Evolutionary conservation across 2,888 invertebrate species (phyloP).

Genomic region (Hedychridium roseum): DNA sequence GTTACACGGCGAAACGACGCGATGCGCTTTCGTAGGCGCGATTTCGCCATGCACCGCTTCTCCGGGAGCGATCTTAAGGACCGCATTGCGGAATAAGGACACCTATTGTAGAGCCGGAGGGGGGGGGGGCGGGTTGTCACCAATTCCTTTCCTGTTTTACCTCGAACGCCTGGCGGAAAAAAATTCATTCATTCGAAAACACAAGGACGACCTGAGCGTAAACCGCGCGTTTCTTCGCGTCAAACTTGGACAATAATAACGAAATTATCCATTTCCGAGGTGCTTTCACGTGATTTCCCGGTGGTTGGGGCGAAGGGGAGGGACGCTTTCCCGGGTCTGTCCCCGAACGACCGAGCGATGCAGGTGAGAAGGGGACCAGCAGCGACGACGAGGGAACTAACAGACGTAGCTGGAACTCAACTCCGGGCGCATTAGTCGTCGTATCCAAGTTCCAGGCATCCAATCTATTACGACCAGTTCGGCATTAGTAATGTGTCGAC

Average conservation of each 20-base stretch:
- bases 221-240: too few species aligned
- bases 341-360: neutral
- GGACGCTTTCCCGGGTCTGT: too few species aligned
- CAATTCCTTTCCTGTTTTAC: too few species aligned
- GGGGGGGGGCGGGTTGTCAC: too few species aligned
- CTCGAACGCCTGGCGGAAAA: too few species aligned
- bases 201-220: too few species aligned
- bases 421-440: constrained; percentile 43
- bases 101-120: too few species aligned
- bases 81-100: constrained; percentile 50
- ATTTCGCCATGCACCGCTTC: constrained; percentile 38
- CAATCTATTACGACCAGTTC: constrained; percentile 57
- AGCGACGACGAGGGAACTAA: constrained; percentile 8
- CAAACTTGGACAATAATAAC: constrained; percentile 16
- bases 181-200: too few species aligned
- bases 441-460: constrained; percentile 51
- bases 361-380: constrained; percentile 13
- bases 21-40: constrained; percentile 40
- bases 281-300: constrained; percentile 12
- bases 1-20: constrained; percentile 47
- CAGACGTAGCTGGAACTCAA: constrained; percentile 5
- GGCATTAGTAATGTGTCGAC: constrained; percentile 57
- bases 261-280: constrained; percentile 21
- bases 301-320: too few species aligned
- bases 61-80: constrained; percentile 41